Percentiles rank a stretch among this genome's conserved stretches.
Conservation (phyloP, 2,113 vertebrate genomes). For the Lamprologus callipterus region DNA sequence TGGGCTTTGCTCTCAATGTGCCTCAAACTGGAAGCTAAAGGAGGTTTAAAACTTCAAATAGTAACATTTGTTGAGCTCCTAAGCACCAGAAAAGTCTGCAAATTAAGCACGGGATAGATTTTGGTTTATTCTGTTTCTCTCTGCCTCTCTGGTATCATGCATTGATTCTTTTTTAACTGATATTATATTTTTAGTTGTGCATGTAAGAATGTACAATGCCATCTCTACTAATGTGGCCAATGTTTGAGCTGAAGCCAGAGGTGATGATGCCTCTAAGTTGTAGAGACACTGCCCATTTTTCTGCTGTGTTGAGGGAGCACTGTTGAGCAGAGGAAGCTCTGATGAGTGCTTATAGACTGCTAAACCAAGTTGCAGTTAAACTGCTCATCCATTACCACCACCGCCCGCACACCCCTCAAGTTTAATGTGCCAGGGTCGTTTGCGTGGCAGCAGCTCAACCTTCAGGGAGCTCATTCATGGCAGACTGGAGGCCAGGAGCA, state of each 20-base stretch:
- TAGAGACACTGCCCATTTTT: slow-evolving; percentile 8
- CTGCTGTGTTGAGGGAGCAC: slow-evolving; percentile 33
- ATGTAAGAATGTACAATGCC: background rate
- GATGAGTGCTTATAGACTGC: slow-evolving; percentile 61
- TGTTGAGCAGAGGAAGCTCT: slow-evolving; percentile 40
- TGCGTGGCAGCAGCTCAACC: slow-evolving; percentile 60
- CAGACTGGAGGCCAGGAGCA: slow-evolving; percentile 37
- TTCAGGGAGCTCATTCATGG: slow-evolving; percentile 59
- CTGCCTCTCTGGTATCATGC: background rate
- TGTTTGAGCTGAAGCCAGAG: background rate
- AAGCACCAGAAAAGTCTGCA: slow-evolving; percentile 41
- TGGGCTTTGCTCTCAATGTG: slow-evolving; percentile 67
- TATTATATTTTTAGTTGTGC: slow-evolving; percentile 12
- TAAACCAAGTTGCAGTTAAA: slow-evolving; percentile 54
- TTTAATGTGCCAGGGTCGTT: slow-evolving; percentile 67
- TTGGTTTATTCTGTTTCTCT: slow-evolving; percentile 19
- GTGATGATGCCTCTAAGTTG: background rate
- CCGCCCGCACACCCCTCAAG: slow-evolving; percentile 42
- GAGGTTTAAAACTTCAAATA: slow-evolving; percentile 61
- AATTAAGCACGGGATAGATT: slow-evolving; percentile 56
- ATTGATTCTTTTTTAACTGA: background rate
- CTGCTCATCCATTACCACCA: slow-evolving; percentile 56
- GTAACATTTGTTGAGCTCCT: slow-evolving; percentile 49
- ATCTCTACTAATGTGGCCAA: background rate
- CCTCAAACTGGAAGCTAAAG: slow-evolving; percentile 55